Conservation (phyloP, 2,113 vertebrate species). For the Pachypanchax playfairii region DNA sequence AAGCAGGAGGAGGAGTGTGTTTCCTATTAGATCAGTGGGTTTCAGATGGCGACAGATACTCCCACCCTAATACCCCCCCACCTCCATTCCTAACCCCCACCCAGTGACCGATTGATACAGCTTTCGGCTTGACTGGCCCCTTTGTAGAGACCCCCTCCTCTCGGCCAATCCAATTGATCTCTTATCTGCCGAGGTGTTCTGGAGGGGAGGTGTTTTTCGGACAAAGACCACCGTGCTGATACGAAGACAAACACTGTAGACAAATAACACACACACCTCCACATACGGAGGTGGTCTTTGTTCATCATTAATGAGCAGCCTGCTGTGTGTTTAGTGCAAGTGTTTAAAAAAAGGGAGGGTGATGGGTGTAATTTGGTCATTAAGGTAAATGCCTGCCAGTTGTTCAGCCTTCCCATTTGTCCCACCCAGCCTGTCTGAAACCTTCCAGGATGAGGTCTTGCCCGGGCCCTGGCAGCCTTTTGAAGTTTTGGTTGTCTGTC, state of each 20-base stretch:
- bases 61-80: slow-evolving; percentile 15
- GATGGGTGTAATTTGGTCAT: slow-evolving; percentile 62
- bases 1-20: not conserved
- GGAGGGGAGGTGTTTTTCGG: slow-evolving; percentile 10
- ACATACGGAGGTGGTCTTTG: slow-evolving; percentile 57
- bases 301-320: slow-evolving; percentile 59
- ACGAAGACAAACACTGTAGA: slow-evolving; percentile 48
- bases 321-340: slow-evolving; percentile 38
- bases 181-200: slow-evolving; percentile 54
- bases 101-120: slow-evolving; percentile 50
- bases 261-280: slow-evolving; percentile 47
- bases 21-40: slow-evolving; percentile 59
- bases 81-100: slow-evolving; percentile 29
- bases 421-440: slow-evolving; percentile 18
- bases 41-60: slow-evolving; percentile 42
- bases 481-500: slow-evolving; percentile 45
- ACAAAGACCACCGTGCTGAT: slow-evolving; percentile 47
- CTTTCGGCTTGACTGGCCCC: slow-evolving; percentile 42
- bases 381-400: slow-evolving; percentile 65
- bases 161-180: slow-evolving; percentile 51
- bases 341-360: slow-evolving; percentile 45
- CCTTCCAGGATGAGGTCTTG: slow-evolving; percentile 31
- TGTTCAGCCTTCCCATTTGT: slow-evolving; percentile 48
- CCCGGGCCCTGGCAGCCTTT: slow-evolving; percentile 28
- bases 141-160: slow-evolving; percentile 37